These are phyloP conservation scores for Bombylius major DNA, from an alignment of 2,888 invertebrate species.

Conservation along the genomic window DNA sequence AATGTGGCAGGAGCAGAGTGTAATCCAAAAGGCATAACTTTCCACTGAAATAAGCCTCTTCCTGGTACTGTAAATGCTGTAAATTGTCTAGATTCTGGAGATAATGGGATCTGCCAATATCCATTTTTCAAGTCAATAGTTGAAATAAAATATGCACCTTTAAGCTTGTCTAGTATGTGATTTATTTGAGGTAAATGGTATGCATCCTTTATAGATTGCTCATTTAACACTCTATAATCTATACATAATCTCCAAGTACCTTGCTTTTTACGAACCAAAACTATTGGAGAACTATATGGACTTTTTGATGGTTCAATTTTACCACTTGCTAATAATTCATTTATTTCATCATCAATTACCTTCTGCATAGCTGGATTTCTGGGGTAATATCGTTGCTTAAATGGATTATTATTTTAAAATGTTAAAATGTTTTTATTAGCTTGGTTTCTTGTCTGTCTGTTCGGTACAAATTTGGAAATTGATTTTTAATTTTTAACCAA, in stretches of 20 bases:
- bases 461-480: no score
- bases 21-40: not conserved
- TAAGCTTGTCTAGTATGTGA: not conserved
- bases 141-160: not conserved
- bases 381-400: not conserved
- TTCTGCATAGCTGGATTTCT: not conserved
- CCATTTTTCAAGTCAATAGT: not conserved
- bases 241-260: not conserved
- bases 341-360: not conserved
- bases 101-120: not conserved
- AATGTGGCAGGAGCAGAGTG: slow-evolving; percentile 4
- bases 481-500: no score
- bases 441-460: no score
- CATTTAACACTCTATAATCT: not conserved
- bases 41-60: not conserved
- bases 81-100: not conserved
- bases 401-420: not conserved
- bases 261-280: not conserved
- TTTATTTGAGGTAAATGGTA: not conserved
- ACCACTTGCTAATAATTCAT: not conserved
- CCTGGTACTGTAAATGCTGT: slow-evolving; percentile 1
- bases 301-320: not conserved
- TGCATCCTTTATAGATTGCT: not conserved
- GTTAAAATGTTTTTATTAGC: no score
- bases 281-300: not conserved